These are phyloP conservation scores for Brachypalpus laphriformis DNA, from an alignment of 2,888 invertebrate species.

Conservation along the genomic window DNA sequence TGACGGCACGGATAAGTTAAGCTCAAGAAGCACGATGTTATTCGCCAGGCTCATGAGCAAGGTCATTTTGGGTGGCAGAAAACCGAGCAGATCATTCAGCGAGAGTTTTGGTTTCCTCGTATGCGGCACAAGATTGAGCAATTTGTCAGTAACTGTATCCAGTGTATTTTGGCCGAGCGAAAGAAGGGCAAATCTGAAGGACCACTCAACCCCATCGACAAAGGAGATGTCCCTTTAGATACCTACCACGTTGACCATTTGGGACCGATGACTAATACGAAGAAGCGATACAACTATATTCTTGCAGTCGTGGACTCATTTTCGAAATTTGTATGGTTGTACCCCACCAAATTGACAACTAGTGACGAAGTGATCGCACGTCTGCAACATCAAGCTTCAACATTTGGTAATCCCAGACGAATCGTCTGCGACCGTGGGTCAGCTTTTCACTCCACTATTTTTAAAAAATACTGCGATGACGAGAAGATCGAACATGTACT, in stretches of 20 bases:
- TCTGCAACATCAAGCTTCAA: neutral
- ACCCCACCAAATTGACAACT: constrained; percentile 75
- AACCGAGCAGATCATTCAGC: constrained; percentile 74
- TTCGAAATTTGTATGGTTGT: constrained; percentile 76
- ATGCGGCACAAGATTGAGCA: no score
- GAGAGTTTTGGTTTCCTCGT: constrained; percentile 76
- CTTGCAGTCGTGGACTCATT: neutral
- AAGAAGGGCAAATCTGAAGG: constrained; percentile 76
- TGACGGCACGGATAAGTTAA: no score
- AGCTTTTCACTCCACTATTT: constrained; percentile 2
- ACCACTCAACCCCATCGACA: constrained; percentile 76
- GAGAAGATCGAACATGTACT: neutral
- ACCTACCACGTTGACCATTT: constrained; percentile 79
- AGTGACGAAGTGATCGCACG: constrained; percentile 74
- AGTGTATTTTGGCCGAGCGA: constrained; percentile 67
- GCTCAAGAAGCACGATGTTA: constrained; percentile 78
- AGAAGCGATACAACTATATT: neutral
- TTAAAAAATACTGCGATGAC: neutral
- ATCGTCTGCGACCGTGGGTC: constrained; percentile 11
- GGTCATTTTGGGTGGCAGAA: constrained; percentile 79
- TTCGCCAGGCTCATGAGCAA: constrained; percentile 77
- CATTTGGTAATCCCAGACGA: constrained; percentile 3
- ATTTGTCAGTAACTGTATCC: constrained; percentile 37
- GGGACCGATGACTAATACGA: constrained; percentile 75
- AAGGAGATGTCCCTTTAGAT: constrained; percentile 74